phyloP scores from a whole-genome alignment of 2,888 invertebrate genomes.

The Zonitis immaculata region DNA sequence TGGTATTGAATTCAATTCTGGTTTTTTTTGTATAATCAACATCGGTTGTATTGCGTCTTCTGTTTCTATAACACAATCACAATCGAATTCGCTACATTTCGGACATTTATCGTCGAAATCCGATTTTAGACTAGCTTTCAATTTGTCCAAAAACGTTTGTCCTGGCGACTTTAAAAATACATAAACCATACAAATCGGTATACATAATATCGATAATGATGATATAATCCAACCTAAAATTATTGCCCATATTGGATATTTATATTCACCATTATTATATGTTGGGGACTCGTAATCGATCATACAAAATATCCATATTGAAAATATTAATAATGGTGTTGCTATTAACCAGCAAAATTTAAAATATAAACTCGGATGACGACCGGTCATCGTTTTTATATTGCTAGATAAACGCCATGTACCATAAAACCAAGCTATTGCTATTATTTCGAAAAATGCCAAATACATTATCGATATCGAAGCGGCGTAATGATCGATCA shows the following conservation, averaged over 20 bases:
- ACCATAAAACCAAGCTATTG: slow-evolving; percentile 89
- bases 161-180: slow-evolving; percentile 69
- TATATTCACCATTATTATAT: slow-evolving; percentile 73
- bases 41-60: slow-evolving; percentile 38
- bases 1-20: slow-evolving; percentile 14
- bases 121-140: slow-evolving; percentile 69
- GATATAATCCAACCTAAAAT: slow-evolving; percentile 84
- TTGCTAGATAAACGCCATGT: slow-evolving; percentile 73
- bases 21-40: slow-evolving; percentile 34
- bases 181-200: slow-evolving; percentile 76
- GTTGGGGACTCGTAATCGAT: slow-evolving; percentile 83
- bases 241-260: slow-evolving; percentile 81
- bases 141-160: slow-evolving; percentile 68
- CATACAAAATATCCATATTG: slow-evolving; percentile 83
- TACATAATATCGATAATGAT: slow-evolving; percentile 75
- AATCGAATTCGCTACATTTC: slow-evolving; percentile 71
- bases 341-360: slow-evolving; percentile 81
- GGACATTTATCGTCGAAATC: slow-evolving; percentile 67
- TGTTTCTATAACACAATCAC: slow-evolving; percentile 56
- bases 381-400: slow-evolving; percentile 86
- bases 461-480: slow-evolving; percentile 87
- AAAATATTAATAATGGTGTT: slow-evolving; percentile 74
- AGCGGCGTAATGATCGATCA: slow-evolving; percentile 92
- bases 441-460: slow-evolving; percentile 90
- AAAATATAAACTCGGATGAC: slow-evolving; percentile 73